Evolutionary conservation across 2,888 invertebrate genomes (phyloP).

Genomic region (Hybos culiciformis): DNA sequence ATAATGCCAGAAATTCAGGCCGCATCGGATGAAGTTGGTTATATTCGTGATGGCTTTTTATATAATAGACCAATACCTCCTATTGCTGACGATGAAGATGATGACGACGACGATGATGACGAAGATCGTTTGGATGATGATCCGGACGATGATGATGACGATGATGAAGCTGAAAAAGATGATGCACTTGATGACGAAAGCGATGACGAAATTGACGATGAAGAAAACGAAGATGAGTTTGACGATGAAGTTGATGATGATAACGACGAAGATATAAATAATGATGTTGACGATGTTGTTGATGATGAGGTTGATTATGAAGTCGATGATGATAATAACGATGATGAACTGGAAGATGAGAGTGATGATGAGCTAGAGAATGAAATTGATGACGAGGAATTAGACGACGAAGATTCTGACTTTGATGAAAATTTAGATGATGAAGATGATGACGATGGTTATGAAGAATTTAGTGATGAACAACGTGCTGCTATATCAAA

Average conservation of each 20-base stretch:
- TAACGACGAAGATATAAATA: neutral
- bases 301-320: neutral
- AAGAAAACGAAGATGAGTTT: neutral
- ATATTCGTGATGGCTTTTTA: neutral
- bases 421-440: neutral
- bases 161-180: neutral
- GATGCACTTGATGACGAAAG: neutral
- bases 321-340: neutral
- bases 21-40: neutral
- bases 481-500: neutral
- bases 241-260: neutral
- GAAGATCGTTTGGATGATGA: neutral
- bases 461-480: neutral
- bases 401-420: neutral
- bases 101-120: neutral
- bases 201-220: neutral
- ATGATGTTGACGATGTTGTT: neutral
- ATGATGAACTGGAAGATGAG: neutral
- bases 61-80: neutral
- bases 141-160: neutral
- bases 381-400: neutral
- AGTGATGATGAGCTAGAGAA: neutral
- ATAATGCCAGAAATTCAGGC: neutral
- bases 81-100: neutral
- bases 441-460: neutral